A percentile compares a stretch with the other conserved stretches of the same genome.
phyloP scores from a whole-genome alignment of 2,888 invertebrate species.

The Ernsta delagoae region DNA sequence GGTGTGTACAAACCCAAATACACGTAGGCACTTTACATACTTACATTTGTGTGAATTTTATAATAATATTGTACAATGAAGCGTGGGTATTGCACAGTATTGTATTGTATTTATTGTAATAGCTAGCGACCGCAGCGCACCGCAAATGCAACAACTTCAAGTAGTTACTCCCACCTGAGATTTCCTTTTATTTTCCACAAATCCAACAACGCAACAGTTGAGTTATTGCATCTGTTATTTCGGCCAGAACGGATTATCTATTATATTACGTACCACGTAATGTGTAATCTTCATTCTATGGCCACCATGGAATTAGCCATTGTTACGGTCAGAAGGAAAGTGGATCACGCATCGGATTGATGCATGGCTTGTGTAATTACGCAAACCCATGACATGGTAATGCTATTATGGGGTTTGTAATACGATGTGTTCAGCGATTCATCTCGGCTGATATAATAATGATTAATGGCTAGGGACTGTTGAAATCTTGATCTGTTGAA shows the following conservation, averaged over 20 bases:
- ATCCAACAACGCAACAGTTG: not conserved
- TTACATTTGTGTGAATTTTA: too few species aligned
- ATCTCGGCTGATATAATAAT: constrained; percentile 31
- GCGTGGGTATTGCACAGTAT: too few species aligned
- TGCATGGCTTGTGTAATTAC: constrained; percentile 39
- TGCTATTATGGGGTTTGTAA: constrained; percentile 33
- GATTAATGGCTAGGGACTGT: constrained; percentile 28
- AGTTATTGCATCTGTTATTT: constrained; percentile 29
- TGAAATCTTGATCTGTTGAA: constrained; percentile 5
- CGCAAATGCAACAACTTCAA: too few species aligned
- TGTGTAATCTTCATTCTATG: constrained; percentile 40
- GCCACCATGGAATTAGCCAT: constrained; percentile 40
- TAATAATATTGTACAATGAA: too few species aligned
- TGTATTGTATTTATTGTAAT: too few species aligned
- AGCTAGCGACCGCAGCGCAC: too few species aligned
- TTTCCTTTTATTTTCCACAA: too few species aligned
- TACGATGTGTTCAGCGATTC: constrained; percentile 25
- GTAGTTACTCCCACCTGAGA: too few species aligned
- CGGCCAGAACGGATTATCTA: constrained; percentile 40
- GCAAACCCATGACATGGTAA: constrained; percentile 32
- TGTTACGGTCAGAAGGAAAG: constrained; percentile 39
- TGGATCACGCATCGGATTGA: constrained; percentile 33
- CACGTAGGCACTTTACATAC: too few species aligned
- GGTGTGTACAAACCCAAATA: too few species aligned
- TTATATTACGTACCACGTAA: constrained; percentile 35